A percentile compares a stretch with the other conserved stretches of the same genome.
Conservation (phyloP, 2,888 invertebrate genomes). For the Carterocephalus palaemon region DNA sequence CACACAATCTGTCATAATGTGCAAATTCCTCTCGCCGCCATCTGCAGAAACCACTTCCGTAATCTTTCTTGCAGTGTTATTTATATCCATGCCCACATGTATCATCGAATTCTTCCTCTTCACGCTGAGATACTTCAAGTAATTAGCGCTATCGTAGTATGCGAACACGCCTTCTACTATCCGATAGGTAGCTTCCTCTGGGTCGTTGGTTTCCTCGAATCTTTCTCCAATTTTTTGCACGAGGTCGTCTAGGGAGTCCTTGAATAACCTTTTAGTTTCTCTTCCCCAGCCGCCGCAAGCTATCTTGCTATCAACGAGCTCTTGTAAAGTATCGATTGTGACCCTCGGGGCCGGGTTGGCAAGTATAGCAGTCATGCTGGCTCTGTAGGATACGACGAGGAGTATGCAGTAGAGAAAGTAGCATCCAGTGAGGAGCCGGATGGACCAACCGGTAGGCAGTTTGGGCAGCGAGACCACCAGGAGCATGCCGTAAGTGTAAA, state of each 20-base stretch:
- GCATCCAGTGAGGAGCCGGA: conserved; percentile 90
- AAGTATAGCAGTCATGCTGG: conserved; percentile 90
- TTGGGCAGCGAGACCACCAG: conserved; percentile 87
- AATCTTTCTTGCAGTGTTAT: conserved; percentile 43
- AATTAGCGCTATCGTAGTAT: conserved; percentile 88
- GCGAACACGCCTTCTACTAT: conserved; percentile 86
- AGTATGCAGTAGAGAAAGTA: conserved; percentile 92
- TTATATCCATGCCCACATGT: conserved; percentile 37
- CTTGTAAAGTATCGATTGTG: conserved; percentile 86
- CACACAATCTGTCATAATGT: conserved; percentile 90
- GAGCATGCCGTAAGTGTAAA: conserved; percentile 90
- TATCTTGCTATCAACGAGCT: conserved; percentile 82
- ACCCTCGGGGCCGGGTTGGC: conserved; percentile 88
- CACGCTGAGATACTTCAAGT: conserved; percentile 82
- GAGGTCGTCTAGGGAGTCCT: conserved; percentile 82
- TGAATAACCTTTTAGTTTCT: conserved; percentile 84
- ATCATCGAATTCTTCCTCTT: conserved; percentile 62
- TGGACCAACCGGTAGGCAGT: conserved; percentile 88
- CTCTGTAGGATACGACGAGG: conserved; percentile 87
- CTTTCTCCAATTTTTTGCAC: conserved; percentile 83
- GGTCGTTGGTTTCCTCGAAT: conserved; percentile 81
- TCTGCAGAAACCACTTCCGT: conserved; percentile 33
- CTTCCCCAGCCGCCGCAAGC: conserved; percentile 85
- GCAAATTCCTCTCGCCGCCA: conserved; percentile 77
- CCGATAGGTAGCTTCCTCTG: conserved; percentile 81